Evolutionary conservation across 2,797 vertebrate genomes (phyloP).

Genomic region (Uromys caudimaculatus): DNA sequence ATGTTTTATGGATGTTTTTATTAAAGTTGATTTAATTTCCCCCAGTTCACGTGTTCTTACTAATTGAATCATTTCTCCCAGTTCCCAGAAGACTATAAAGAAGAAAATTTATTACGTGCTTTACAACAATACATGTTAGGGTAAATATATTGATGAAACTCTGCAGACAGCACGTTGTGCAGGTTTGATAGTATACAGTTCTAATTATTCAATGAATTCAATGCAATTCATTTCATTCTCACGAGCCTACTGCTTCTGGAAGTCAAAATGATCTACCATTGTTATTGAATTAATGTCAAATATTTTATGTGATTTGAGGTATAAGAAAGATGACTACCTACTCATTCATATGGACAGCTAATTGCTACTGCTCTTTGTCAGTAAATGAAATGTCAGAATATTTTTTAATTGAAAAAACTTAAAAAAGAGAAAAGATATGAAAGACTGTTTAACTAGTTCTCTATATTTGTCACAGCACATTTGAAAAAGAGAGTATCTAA

Average conservation of each 20-base stretch:
- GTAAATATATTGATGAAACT: conserved; percentile 70
- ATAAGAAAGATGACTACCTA: conserved; percentile 7
- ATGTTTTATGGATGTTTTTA: conserved; percentile 84
- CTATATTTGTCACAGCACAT: neutral
- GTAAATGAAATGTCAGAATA: conserved; percentile 27
- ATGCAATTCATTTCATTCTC: conserved; percentile 52
- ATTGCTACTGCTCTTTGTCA: neutral
- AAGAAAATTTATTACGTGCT: conserved; percentile 75
- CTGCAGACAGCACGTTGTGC: conserved; percentile 30
- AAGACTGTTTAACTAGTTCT: neutral
- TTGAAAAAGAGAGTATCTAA: neutral
- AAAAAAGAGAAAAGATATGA: neutral
- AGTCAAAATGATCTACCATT: conserved; percentile 60
- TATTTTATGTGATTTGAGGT: conserved; percentile 42
- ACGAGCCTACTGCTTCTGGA: conserved; percentile 30
- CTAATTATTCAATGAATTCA: conserved; percentile 64
- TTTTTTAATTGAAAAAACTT: neutral
- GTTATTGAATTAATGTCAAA: conserved; percentile 71
- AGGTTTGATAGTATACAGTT: conserved; percentile 46
- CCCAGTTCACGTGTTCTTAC: conserved; percentile 73
- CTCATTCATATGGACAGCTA: conserved; percentile 46
- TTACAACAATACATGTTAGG: conserved; percentile 72
- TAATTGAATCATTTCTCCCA: conserved; percentile 81
- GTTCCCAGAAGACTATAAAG: conserved; percentile 80
- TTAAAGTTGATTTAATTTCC: conserved; percentile 83